Percentiles rank a stretch among this genome's conserved stretches.
Conservation (phyloP, 2,113 vertebrate species). For the Pangasianodon hypophthalmus region DNA sequence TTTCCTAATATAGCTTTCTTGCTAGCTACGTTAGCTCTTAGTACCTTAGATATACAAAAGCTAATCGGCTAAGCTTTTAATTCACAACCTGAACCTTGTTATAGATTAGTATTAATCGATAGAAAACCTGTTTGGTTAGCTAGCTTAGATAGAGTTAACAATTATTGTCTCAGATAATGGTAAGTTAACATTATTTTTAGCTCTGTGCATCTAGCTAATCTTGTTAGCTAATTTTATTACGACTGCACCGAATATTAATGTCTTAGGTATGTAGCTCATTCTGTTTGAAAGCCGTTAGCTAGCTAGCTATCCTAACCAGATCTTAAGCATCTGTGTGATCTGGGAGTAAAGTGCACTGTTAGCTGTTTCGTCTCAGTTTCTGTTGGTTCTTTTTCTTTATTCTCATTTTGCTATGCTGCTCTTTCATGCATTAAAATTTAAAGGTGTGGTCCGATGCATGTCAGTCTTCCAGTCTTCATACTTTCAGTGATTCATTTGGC, state of each 20-base stretch:
- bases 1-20: neutral
- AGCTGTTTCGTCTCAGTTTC: neutral
- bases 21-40: conserved; percentile 7
- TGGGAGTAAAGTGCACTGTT: neutral
- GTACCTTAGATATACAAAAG: neutral
- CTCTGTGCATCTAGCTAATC: neutral
- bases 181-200: conserved; percentile 31
- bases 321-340: neutral
- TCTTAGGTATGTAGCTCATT: neutral
- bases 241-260: neutral
- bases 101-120: neutral
- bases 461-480: neutral
- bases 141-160: neutral
- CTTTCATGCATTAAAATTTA: neutral
- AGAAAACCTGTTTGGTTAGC: neutral
- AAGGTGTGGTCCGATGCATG: neutral
- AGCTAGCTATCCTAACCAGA: neutral
- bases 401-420: neutral
- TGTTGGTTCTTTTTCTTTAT: neutral
- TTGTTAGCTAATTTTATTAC: neutral
- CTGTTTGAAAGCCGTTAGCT: neutral
- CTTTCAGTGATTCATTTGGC: neutral
- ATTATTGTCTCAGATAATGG: neutral
- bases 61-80: neutral
- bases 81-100: neutral